A percentile compares a stretch with the other conserved stretches of the same genome.
These are phyloP conservation scores for Typhlichthys eigenmanni DNA, from an alignment of 2,797 vertebrate genomes.

Conservation along the genomic window DNA sequence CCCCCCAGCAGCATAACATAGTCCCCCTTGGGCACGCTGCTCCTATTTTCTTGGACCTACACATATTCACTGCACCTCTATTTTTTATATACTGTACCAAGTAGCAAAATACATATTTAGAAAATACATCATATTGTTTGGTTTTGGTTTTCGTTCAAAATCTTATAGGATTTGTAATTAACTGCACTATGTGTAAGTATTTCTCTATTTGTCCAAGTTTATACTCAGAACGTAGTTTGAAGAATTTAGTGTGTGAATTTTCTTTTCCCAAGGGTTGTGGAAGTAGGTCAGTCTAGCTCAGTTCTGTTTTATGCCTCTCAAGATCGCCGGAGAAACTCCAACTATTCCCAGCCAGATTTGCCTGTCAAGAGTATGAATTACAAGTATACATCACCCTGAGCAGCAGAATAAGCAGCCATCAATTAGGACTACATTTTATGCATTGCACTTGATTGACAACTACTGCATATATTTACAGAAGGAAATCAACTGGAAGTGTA, in stretches of 20 bases:
- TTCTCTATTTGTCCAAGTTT: not conserved
- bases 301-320: conserved; percentile 18
- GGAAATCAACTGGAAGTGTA: too few species aligned
- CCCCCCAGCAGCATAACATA: not conserved
- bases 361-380: too few species aligned
- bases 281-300: conserved; percentile 45
- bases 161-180: not conserved
- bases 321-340: not conserved
- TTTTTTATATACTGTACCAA: too few species aligned
- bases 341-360: not conserved
- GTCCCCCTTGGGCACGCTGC: too few species aligned
- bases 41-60: too few species aligned
- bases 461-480: too few species aligned
- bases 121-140: conserved; percentile 22
- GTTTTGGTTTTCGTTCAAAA: not conserved
- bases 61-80: too few species aligned
- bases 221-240: too few species aligned
- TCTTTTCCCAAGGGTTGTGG: conserved; percentile 11
- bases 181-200: conserved; percentile 9
- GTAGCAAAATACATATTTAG: too few species aligned
- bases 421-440: too few species aligned
- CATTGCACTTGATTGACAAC: too few species aligned
- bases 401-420: too few species aligned
- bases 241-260: conserved; percentile 10
- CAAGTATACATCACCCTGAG: not conserved